Evolutionary conservation across 2,797 vertebrate genomes (phyloP).

Genomic region (Neostethus bicornis): DNA sequence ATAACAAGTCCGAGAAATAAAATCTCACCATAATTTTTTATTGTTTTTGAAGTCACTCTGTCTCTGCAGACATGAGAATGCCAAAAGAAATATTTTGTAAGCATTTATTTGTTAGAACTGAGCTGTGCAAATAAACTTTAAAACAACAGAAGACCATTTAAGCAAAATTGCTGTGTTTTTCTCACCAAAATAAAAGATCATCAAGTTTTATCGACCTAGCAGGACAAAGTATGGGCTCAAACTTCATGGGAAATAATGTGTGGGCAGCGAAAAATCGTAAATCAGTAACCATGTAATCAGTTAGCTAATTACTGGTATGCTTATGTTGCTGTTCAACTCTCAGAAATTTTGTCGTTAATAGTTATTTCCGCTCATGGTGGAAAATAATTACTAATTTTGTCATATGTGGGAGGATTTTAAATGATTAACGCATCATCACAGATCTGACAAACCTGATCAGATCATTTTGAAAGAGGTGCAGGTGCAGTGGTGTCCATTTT

Average conservation of each 20-base stretch:
- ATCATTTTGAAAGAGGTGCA: conserved; percentile 13
- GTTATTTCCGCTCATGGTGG: not conserved
- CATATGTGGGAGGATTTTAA: too few species aligned
- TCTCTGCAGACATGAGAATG: too few species aligned
- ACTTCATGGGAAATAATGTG: conserved; percentile 35
- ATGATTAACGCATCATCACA: not conserved
- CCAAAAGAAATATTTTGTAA: too few species aligned
- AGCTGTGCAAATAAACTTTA: too few species aligned
- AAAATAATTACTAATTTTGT: too few species aligned
- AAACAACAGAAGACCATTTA: too few species aligned
- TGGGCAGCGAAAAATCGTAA: conserved; percentile 18
- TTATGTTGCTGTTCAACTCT: not conserved
- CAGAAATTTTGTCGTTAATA: not conserved
- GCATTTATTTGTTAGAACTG: too few species aligned
- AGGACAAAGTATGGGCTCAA: conserved; percentile 5
- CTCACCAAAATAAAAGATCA: conserved; percentile 1
- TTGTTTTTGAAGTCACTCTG: too few species aligned
- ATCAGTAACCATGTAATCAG: conserved; percentile 4
- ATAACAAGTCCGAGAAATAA: too few species aligned
- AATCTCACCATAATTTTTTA: too few species aligned
- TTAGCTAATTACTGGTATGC: not conserved
- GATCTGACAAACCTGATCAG: conserved; percentile 9
- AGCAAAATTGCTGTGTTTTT: not conserved
- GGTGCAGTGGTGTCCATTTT: conserved; percentile 3
- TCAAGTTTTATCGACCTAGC: conserved; percentile 20